Evolutionary conservation across 2,888 invertebrate genomes (phyloP), one percentile per base, ranked within the genome.

Genomic region (Trileptium ribeirensis): DNA sequence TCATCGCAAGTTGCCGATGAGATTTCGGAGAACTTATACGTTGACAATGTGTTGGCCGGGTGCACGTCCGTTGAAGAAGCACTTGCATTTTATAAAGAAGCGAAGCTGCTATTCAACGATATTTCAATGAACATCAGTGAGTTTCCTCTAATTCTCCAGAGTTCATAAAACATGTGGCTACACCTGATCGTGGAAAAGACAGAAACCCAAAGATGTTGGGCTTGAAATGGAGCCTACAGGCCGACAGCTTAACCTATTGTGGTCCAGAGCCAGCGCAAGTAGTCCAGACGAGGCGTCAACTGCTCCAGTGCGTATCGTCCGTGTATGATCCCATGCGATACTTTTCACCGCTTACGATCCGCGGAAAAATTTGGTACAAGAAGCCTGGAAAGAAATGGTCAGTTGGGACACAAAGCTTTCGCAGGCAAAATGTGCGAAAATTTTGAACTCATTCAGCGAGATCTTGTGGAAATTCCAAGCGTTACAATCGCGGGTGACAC

Each of bases 301-400:
- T 70, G 70, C 70, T 70, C 36, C 15, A 70, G 33, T 33, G 31
- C n/a, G 3, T 70, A n/a, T 8, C 70, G 31, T 15, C 8, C 15
- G 70, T 70, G 8, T 70, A 15, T n/a, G 70, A 70, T n/a, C 70
- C 70, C 8, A 15, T 8, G 8, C 8, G 70, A 8, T 70, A 33
- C 36, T 70, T 70, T 31, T 33, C 70, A 8, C 70, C 70, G n/a
- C 8, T 70, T 15, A 70, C 70, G 15, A 70, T 70, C 15, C 19
- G 15, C 31, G 51, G 70, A 15, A 70, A 70, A 70, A 70, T 70
- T 31, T 70, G 70, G n/a, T 70, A 8, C 70, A 70, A 70, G n/a
- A 8, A 70, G 8, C n/a, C 31, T 70, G 70, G 70, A 31, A 19
- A 19, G 19, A 29, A 70, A 70, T 15, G n/a, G 8, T 36, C 31